phyloP scores from a whole-genome alignment of 2,888 invertebrate species.

The Rhorus exstirpatorius region DNA sequence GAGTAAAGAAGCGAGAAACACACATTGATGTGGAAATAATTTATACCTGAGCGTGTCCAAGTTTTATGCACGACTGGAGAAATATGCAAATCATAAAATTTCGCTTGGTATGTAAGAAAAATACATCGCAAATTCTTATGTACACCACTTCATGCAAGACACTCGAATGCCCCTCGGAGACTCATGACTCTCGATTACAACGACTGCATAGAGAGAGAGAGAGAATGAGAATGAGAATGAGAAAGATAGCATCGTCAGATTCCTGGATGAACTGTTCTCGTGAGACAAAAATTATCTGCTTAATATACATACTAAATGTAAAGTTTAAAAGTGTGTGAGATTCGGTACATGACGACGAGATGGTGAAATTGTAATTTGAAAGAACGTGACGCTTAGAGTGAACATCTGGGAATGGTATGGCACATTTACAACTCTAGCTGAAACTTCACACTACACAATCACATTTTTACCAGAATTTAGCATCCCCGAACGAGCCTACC shows the following conservation, averaged over 20 bases:
- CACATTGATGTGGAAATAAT: slow-evolving; percentile 38
- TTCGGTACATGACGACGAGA: not conserved
- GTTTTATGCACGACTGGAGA: slow-evolving; percentile 20
- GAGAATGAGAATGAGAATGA: no score
- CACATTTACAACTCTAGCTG: no score
- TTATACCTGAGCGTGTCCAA: slow-evolving; percentile 17
- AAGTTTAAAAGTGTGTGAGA: slow-evolving; percentile 8
- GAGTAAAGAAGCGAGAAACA: not conserved
- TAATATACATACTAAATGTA: slow-evolving; percentile 37
- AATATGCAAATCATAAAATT: slow-evolving; percentile 46
- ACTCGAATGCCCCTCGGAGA: slow-evolving; percentile 66
- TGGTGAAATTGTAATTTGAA: not conserved
- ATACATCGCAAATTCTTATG: slow-evolving; percentile 31
- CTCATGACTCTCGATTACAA: slow-evolving; percentile 69
- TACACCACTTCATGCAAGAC: slow-evolving; percentile 39
- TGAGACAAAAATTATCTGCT: slow-evolving; percentile 35
- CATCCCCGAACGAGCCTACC: no score
- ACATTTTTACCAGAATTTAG: no score
- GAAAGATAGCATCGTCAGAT: slow-evolving; percentile 27
- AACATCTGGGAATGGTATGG: no score
- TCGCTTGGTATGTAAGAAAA: slow-evolving; percentile 24
- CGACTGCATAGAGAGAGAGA: slow-evolving; percentile 50
- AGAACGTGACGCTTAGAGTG: not conserved
- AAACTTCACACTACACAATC: no score
- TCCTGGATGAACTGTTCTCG: slow-evolving; percentile 65